Conservation (phyloP, 35 echinoderm and acorn worm genomes). For the Ptychodera flava region DNA sequence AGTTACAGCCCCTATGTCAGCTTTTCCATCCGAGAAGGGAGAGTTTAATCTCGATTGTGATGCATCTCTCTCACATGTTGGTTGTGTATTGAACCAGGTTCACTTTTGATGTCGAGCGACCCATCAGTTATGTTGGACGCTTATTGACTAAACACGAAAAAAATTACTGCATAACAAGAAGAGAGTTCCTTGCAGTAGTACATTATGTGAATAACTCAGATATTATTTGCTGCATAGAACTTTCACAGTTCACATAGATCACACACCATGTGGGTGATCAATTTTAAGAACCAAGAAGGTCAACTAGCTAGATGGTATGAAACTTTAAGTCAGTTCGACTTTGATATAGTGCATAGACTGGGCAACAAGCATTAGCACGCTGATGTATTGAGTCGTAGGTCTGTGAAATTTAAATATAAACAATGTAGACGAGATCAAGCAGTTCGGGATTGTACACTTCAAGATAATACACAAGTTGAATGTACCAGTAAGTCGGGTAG, state of each 20-base stretch:
- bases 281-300: conserved; percentile 48
- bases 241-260: background rate
- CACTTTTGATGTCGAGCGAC: conserved; percentile 41
- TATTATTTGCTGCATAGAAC: background rate
- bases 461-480: too few relatives aligned
- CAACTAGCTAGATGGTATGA: conserved; percentile 63
- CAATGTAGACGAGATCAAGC: conserved; percentile 30
- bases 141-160: conserved; percentile 46
- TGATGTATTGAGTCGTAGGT: conserved; percentile 47
- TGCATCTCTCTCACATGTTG: conserved; percentile 42
- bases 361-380: conserved; percentile 39
- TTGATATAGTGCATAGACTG: conserved; percentile 40
- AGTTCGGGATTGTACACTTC: too few relatives aligned
- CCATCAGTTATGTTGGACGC: conserved; percentile 22
- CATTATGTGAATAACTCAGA: conserved; percentile 23
- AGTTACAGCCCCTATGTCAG: conserved; percentile 23
- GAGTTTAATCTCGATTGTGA: conserved; percentile 56
- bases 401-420: too few relatives aligned
- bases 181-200: too few relatives aligned
- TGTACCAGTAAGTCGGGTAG: too few relatives aligned
- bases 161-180: conserved; percentile 59
- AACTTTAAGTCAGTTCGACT: conserved; percentile 38
- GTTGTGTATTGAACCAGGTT: conserved; percentile 42
- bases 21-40: conserved; percentile 23
- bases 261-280: background rate